A percentile compares a stretch with the other conserved stretches of the same genome.
phyloP scores from a whole-genome alignment of 2,113 vertebrate genomes.

The Sorex fumeus region DNA sequence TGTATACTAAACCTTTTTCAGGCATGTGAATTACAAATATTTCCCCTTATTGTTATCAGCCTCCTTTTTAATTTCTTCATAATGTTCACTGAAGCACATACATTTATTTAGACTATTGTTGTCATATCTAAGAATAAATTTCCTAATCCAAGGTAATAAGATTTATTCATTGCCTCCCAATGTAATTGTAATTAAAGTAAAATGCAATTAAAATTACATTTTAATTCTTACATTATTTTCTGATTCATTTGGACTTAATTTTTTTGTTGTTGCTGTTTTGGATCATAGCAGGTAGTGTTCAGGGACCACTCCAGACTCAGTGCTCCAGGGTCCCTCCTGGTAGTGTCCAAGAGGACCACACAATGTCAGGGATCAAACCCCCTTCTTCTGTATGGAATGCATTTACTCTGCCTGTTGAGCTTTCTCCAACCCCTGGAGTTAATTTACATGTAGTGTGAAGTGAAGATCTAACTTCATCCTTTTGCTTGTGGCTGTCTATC shows the following conservation, averaged over 20 bases:
- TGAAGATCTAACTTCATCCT: neutral
- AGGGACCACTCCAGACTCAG: too few species aligned
- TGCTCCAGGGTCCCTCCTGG: too few species aligned
- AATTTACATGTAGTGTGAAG: neutral
- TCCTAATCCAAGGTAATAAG: neutral
- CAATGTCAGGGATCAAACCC: too few species aligned
- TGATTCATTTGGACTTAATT: too few species aligned
- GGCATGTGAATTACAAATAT: neutral
- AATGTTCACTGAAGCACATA: neutral
- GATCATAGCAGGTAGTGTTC: too few species aligned
- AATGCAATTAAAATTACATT: neutral
- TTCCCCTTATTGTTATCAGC: neutral
- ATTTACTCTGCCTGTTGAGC: too few species aligned
- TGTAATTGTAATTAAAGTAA: too few species aligned
- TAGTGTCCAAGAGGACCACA: too few species aligned
- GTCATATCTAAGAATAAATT: neutral
- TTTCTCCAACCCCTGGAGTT: too few species aligned
- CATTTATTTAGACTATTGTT: neutral
- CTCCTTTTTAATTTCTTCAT: neutral
- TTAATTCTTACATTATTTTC: neutral
- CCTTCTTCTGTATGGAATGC: too few species aligned
- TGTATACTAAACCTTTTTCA: neutral
- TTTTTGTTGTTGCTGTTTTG: too few species aligned
- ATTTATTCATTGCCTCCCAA: neutral
- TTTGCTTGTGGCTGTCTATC: neutral